Percentiles rank a stretch among this genome's conserved stretches.
These are phyloP conservation scores for Porphyrio hochstetteri DNA, from an alignment of 2,113 vertebrate species.

Conservation along the genomic window DNA sequence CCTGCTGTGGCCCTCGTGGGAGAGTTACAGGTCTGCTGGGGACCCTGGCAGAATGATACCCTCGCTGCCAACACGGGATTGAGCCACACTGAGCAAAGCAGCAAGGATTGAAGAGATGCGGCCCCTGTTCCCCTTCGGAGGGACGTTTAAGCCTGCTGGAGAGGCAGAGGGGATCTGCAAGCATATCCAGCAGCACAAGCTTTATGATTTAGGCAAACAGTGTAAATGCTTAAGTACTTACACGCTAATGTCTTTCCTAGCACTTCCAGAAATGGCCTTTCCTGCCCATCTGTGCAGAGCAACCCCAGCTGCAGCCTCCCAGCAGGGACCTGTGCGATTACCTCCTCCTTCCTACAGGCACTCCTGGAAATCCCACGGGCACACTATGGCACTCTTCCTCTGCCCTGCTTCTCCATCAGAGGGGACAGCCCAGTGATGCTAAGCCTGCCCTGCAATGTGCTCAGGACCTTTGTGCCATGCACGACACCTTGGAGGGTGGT, in stretches of 20 bases:
- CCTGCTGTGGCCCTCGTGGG: not conserved
- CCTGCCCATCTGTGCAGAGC: not conserved
- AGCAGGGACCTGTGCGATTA: not conserved
- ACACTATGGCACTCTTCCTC: not conserved
- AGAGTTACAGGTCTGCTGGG: not conserved
- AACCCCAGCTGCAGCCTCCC: not conserved
- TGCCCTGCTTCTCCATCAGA: fast-evolving
- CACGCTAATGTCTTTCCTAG: not conserved
- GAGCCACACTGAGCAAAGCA: not conserved
- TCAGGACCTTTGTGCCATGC: fast-evolving
- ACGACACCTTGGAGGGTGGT: not conserved
- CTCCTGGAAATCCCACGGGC: fast-evolving
- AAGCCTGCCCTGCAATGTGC: fast-evolving
- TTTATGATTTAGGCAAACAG: conserved; percentile 25
- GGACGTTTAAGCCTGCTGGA: not conserved
- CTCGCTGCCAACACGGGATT: not conserved
- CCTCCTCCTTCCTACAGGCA: not conserved
- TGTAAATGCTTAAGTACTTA: not conserved
- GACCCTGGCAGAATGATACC: not conserved
- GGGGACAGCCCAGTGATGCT: not conserved
- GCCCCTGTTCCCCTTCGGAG: not conserved
- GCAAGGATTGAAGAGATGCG: not conserved
- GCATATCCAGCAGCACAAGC: not conserved
- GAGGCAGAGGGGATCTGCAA: not conserved
- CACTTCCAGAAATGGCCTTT: not conserved